phyloP scores from a whole-genome alignment of 2,113 vertebrate genomes.

The Eublepharis macularius region DNA sequence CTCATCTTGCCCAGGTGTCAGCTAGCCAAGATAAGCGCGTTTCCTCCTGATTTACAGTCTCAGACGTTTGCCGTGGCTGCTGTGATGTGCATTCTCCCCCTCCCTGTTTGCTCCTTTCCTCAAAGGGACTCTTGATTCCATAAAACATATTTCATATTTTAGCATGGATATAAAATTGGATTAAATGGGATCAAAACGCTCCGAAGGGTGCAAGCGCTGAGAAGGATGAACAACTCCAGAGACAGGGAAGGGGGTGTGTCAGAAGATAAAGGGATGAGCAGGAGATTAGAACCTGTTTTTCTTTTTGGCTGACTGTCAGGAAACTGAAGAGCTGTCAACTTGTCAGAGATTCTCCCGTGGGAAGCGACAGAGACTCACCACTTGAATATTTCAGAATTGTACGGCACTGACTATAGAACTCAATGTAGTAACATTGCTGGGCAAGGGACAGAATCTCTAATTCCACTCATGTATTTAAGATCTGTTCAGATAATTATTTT shows the following conservation, averaged over 20 bases:
- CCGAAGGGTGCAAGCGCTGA: not conserved
- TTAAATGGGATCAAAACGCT: not conserved
- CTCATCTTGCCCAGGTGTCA: no score
- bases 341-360: slow-evolving; percentile 35
- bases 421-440: slow-evolving; percentile 29
- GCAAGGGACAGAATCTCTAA: no score
- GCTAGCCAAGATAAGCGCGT: not conserved
- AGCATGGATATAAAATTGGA: not conserved
- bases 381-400: slow-evolving; percentile 24
- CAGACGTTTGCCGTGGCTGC: not conserved
- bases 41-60: not conserved
- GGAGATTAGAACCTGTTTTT: not conserved
- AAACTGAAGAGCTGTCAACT: slow-evolving; percentile 23
- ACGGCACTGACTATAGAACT: not conserved
- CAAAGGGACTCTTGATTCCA: not conserved
- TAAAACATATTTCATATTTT: not conserved
- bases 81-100: no score
- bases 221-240: not conserved
- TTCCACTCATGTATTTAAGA: not conserved
- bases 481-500: not conserved
- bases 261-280: not conserved
- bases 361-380: slow-evolving; percentile 16
- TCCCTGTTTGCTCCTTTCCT: no score
- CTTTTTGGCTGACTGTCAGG: not conserved
- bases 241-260: not conserved